Conservation (phyloP, 2,797 vertebrate species). For the Semotilus atromaculatus region DNA sequence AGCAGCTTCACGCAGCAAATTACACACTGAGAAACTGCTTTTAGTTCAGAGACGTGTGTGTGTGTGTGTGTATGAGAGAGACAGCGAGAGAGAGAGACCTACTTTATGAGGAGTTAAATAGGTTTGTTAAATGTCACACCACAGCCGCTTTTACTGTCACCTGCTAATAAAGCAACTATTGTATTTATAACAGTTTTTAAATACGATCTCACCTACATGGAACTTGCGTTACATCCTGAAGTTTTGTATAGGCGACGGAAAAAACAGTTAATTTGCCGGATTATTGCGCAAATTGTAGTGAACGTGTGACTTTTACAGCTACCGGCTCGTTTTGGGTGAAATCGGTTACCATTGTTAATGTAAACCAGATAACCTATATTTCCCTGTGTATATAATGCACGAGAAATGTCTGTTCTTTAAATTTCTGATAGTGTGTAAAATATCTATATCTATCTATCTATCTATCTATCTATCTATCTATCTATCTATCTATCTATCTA, state of each 20-base stretch:
- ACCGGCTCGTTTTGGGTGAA: conserved; percentile 50
- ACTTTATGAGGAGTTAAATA: conserved; percentile 50
- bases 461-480: conserved; percentile 36
- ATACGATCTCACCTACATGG: conserved; percentile 75
- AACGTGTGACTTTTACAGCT: conserved; percentile 63
- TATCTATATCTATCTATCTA: conserved; percentile 7
- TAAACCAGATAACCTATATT: conserved; percentile 1
- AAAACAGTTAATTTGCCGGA: conserved; percentile 36
- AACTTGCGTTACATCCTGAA: conserved; percentile 67
- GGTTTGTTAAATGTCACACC: conserved; percentile 49
- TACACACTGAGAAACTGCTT: conserved; percentile 18
- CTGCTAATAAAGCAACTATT: conserved; percentile 39
- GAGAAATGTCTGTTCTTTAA: neutral
- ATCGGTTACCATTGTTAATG: conserved; percentile 26
- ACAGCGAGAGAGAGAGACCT: neutral
- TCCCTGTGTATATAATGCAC: conserved; percentile 24
- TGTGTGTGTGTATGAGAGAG: too few relatives aligned
- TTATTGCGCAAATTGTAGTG: conserved; percentile 54
- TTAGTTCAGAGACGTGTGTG: neutral
- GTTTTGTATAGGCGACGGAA: conserved; percentile 30
- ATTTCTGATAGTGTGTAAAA: conserved; percentile 8
- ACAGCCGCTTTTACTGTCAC: conserved; percentile 40
- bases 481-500: conserved; percentile 28
- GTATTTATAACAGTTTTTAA: conserved; percentile 67
- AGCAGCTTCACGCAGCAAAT: conserved; percentile 11